Percentiles rank a stretch among this genome's conserved stretches.
Evolutionary conservation across 2,888 invertebrate genomes (phyloP).

Genomic region (Phasia obesa): DNA sequence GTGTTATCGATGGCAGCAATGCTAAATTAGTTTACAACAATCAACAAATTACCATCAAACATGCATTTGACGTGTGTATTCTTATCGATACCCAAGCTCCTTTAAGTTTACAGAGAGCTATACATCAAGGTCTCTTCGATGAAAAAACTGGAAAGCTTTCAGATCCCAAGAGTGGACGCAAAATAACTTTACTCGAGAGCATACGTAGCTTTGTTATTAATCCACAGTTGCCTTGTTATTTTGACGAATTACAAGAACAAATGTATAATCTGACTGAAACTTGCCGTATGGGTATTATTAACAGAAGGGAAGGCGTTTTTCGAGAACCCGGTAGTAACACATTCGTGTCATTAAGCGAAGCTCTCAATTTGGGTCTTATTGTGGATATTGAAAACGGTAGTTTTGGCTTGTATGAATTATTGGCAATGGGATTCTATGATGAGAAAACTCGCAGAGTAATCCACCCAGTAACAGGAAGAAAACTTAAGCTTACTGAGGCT

Average conservation of each 20-base stretch:
- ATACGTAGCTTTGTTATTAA: constrained; percentile 91
- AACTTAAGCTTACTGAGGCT: constrained; percentile 88
- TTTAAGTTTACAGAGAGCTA: constrained; percentile 91
- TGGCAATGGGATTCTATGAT: constrained; percentile 91
- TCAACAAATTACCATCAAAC: constrained; percentile 87
- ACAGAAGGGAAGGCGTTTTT: constrained; percentile 90
- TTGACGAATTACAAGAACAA: constrained; percentile 89
- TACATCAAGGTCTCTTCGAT: constrained; percentile 93
- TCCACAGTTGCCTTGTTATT: constrained; percentile 91
- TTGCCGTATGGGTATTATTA: constrained; percentile 90
- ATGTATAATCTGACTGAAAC: constrained; percentile 90
- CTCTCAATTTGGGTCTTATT: constrained; percentile 89
- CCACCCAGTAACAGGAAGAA: constrained; percentile 90
- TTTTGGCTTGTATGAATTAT: constrained; percentile 90
- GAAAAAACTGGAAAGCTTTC: constrained; percentile 90
- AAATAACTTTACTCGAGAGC: constrained; percentile 92
- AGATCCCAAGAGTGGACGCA: constrained; percentile 90
- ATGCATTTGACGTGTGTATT: constrained; percentile 91
- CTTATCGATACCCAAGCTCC: constrained; percentile 91
- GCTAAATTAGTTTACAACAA: constrained; percentile 86
- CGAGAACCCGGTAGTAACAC: constrained; percentile 87
- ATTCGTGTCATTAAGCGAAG: constrained; percentile 87
- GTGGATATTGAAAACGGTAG: constrained; percentile 93
- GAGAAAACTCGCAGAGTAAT: constrained; percentile 86
- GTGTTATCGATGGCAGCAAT: constrained; percentile 88